Base-by-base conservation (phyloP, 2,113 vertebrate genomes). In the Spilogale gracilis region DNA sequence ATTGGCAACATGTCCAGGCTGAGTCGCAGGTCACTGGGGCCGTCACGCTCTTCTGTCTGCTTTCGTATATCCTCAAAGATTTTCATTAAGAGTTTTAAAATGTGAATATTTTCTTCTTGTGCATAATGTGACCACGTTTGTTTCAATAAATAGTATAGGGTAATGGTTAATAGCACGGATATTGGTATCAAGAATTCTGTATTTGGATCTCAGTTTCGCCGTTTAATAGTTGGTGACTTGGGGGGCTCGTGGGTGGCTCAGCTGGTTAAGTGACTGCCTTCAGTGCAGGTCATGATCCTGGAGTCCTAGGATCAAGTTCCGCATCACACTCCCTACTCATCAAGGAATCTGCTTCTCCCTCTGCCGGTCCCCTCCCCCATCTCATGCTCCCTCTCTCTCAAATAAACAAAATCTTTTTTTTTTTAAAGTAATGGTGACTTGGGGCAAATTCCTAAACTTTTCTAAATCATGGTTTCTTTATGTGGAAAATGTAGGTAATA, bases 51-150 rank as follows among this genome's bases (percentile, higher is more conserved):
- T 58, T 65, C 65, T 95, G 54, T 50, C 84, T 89, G 50, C 69
- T 67, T 83, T 23, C 7, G 50, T 82, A 4, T 48, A 30, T 48
- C 30, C 21, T 82, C 58, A 30, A 76, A 67, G 38, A 60, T 96
- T 83, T 56, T 38, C 25, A 45, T 76, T 27, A 43, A 14, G 67
- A 67, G 69, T 60, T 67, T 78, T 52, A n/a, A 61, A 69, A 79
- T 69, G 69, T 32, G 38, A 92, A 54, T 87, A 71, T 74, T 80
- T 91, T 91, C 21, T 76, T 85, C n/a, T 79, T 69, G 60, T 61
- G 69, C 4, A 16, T 85, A 54, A 54, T 48, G 63, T 27, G n/a
- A 52, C 61, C 71, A n/a, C 27, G 61, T 84, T 45, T 61, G 69
- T 85, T 93, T 79, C 32, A 87, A 8, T 87, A 61, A 78, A 43